Base-by-base conservation (phyloP, 2,113 vertebrate genomes). In the Limnothrissa miodon region DNA sequence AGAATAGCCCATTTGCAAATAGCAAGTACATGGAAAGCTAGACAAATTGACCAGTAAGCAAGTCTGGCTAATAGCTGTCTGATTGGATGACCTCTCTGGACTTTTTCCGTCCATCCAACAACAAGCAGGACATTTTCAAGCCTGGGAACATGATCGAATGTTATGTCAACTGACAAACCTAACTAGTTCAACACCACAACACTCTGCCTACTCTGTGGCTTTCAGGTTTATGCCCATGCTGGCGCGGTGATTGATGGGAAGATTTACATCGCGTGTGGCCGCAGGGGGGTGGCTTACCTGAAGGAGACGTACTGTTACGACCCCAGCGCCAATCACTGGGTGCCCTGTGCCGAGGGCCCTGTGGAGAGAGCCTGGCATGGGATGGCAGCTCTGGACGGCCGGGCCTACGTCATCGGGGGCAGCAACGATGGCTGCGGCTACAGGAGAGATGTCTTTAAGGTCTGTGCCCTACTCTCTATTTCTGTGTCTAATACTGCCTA, bases 341-440 rank as follows among this genome's bases (percentile, higher is more conserved):
- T 93, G 0, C 36, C 62, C 0, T 94, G 97, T 81, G 93, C 97
- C 0, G 95, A 96, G 0, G 95, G 97, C 7, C 97, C 97, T 0
- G 94, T 97, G 84, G 94, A 95, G 81, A 93, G 97, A 3, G 98
- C 98, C 4, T 99, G 98, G 98, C 98, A 99, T 0, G 96, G 96
- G 45, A 97, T 96, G 96, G 96, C 97, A 0, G 94, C 96, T 0
- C 88, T 96, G 19, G 92, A 95, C 0, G 96, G 95, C 1, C 95
- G 94, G 19, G 86, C 96, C 33, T 99, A 99, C 0, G 95, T 98
- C 42, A 96, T 99, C 0, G 98, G 98, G 1, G 98, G 98, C 25
- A 99, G 98, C 92, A 99, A 99, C 87, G 95, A 97, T 0, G 93
- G 96, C 6, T 94, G 94, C 0, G 95, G 96, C 46, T 96, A 96